Base-by-base conservation (phyloP, 2,888 invertebrate species). In the Phaonia tiefii region DNA sequence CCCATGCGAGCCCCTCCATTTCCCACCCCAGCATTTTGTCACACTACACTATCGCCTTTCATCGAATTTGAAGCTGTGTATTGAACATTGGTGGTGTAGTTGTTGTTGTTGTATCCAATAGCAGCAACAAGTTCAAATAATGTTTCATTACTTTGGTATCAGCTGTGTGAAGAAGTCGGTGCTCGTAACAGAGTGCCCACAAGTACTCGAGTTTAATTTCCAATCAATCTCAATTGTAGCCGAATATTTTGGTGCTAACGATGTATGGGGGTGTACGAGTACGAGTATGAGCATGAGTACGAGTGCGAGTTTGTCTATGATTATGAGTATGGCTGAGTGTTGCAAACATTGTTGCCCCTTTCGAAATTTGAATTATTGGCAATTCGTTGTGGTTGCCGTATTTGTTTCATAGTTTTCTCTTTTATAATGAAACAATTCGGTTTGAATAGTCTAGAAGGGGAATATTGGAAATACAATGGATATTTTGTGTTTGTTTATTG, bases 141-240 rank as follows among this genome's bases (percentile, higher is more conserved):
- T 10, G 8, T 22, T 22, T 51, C 22, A 25, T 15, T 15, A 8
- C 54, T 54, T 54, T n/a, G n/a, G n/a, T n/a, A n/a, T n/a, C n/a
- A n/a, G n/a, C n/a, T 54, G 54, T 54, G 22, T 25, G 22, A 49
- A 49, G 5, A 17, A 17, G 17, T 46, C 46, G 46, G 17, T 31
- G 8, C 31, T 31, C 31, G 8, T 8, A 5, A 8, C 31, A 8
- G 31, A 31, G 31, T 31, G 8, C 51, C n/a, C n/a, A n/a, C n/a
- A 58, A 37, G 26, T 25, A 60, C 17, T 69, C 49, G 17, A 39
- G 39, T 44, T 69, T 56, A 15, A n/a, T 63, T 70, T 69, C 51
- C 63, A 60, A 65, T 75, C 69, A 69, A 69, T 22, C 42, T 51
- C n/a, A 70, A 49, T 74, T 67, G 31, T 56, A 54, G 66, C 44